These are phyloP conservation scores for Drosophila setifemur DNA, from an alignment of 1,140 invertebrate species.

Conservation along the genomic window DNA sequence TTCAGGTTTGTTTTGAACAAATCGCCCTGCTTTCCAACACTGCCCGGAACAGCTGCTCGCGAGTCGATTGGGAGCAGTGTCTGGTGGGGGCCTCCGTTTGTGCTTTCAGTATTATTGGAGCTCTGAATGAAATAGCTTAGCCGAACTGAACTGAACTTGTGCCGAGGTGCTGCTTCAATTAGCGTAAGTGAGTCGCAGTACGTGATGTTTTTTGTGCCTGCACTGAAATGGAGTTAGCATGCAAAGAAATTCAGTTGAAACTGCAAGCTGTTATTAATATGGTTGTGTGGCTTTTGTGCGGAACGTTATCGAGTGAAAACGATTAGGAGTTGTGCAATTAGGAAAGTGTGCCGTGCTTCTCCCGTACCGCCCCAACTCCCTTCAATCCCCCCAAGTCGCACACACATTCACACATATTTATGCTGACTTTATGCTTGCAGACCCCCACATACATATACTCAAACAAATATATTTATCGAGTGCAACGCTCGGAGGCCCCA, in stretches of 20 bases:
- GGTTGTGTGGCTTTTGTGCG: constrained; percentile 14
- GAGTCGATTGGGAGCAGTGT: constrained; percentile 3
- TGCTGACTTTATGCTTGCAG: constrained; percentile 67
- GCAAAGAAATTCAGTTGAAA: constrained; percentile 56
- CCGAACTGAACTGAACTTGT: constrained; percentile 5
- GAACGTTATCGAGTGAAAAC: constrained; percentile 42
- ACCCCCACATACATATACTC: constrained; percentile 2
- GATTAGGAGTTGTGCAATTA: constrained; percentile 62
- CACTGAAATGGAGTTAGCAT: constrained; percentile 54
- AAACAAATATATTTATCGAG: constrained; percentile 9
- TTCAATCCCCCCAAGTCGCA: constrained; percentile 15
- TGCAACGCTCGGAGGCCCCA: constrained; percentile 49
- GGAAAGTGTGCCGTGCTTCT: constrained; percentile 52
- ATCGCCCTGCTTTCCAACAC: constrained; percentile 31
- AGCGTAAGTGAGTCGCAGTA: constrained; percentile 49
- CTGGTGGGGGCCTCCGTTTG: background rate
- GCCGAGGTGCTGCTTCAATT: constrained; percentile 49
- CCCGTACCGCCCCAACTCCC: too few species aligned
- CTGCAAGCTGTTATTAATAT: constrained; percentile 62
- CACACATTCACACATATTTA: constrained; percentile 15
- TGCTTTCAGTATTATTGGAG: constrained; percentile 45
- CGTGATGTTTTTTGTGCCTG: constrained; percentile 28
- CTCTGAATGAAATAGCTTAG: constrained; percentile 43
- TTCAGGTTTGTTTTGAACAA: constrained; percentile 49
- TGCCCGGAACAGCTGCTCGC: constrained; percentile 43